phyloP scores from a whole-genome alignment of 2,888 invertebrate species.

The Resseliella maxima region DNA sequence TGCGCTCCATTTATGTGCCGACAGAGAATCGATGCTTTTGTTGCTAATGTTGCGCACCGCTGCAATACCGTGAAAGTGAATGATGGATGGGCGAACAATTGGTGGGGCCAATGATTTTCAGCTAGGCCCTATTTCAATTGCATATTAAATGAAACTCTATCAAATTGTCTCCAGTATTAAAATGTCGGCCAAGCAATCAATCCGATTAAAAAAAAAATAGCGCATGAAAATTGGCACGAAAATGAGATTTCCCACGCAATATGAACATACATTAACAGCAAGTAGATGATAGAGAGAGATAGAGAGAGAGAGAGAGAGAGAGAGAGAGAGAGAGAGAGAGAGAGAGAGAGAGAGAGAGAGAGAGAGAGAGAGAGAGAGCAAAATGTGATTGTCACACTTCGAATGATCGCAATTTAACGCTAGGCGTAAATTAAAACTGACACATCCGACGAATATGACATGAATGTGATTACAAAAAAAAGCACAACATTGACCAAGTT shows the following conservation, averaged over 20 bases:
- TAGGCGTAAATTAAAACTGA: neutral
- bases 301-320: neutral
- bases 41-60: neutral
- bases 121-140: neutral
- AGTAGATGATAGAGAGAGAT: too few relatives aligned
- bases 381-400: neutral
- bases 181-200: neutral
- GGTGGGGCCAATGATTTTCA: neutral
- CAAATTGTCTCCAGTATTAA: neutral
- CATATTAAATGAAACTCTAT: neutral
- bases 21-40: neutral
- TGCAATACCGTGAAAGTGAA: neutral
- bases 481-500: too few relatives aligned
- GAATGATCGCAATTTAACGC: constrained; percentile 1
- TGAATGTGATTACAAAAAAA: neutral
- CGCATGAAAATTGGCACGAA: neutral
- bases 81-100: neutral
- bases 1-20: neutral
- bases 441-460: neutral
- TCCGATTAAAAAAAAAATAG: too few relatives aligned
- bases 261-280: too few relatives aligned
- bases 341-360: neutral
- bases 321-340: neutral
- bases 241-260: neutral
- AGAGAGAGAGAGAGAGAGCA: neutral